A percentile compares a stretch with the other conserved stretches of the same genome.
These are phyloP conservation scores for Pycnonotus jocosus DNA, from an alignment of 2,113 vertebrate species.

Conservation along the genomic window DNA sequence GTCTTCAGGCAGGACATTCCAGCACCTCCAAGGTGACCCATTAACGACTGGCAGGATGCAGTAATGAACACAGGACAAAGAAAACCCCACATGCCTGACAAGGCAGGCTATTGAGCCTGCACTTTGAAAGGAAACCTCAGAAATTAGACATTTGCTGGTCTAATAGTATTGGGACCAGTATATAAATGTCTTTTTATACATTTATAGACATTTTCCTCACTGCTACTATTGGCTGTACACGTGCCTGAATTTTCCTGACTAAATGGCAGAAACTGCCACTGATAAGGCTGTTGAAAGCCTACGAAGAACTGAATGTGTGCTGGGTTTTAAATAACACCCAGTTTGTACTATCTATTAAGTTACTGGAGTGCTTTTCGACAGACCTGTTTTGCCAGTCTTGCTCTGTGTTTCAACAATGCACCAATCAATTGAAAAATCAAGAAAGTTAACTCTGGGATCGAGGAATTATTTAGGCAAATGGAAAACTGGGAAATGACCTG, in stretches of 20 bases:
- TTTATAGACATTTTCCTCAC: background rate
- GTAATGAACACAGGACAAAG: background rate
- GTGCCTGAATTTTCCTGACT: background rate
- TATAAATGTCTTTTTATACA: background rate
- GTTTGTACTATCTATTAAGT: background rate
- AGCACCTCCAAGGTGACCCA: background rate
- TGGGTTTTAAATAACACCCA: background rate
- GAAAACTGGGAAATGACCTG: background rate
- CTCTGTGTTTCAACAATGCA: background rate
- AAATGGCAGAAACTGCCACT: background rate
- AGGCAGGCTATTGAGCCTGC: background rate
- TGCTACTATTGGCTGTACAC: background rate
- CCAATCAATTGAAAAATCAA: background rate
- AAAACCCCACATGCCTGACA: fast-evolving
- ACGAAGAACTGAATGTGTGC: background rate
- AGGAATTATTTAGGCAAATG: background rate
- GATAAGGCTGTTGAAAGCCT: background rate
- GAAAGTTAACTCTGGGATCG: background rate
- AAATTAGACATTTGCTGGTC: background rate
- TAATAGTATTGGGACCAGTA: background rate
- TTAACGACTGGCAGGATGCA: background rate
- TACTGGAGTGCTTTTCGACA: background rate
- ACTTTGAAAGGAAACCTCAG: background rate
- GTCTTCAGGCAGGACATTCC: conserved; percentile 6
- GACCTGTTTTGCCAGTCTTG: background rate